phyloP scores from a whole-genome alignment of 2,888 invertebrate species.

The Bombylius major region DNA sequence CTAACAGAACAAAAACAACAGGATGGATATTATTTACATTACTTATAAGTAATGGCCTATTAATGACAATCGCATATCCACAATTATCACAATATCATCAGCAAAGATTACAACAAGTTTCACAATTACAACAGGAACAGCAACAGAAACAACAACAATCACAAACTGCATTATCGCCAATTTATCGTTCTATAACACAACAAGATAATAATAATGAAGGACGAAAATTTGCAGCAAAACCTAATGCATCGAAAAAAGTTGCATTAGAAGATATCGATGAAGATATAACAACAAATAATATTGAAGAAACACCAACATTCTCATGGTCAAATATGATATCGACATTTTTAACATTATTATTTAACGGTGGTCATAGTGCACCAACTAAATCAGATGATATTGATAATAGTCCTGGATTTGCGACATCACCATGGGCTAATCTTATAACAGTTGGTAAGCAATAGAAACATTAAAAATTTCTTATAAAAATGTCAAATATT shows the following conservation, averaged over 20 bases:
- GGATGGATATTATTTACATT: slow-evolving; percentile 61
- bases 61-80: slow-evolving; percentile 57
- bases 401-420: slow-evolving; percentile 50
- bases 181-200: slow-evolving; percentile 21
- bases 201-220: slow-evolving; percentile 31
- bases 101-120: slow-evolving; percentile 17
- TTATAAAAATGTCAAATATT: neutral
- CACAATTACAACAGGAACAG: slow-evolving; percentile 15
- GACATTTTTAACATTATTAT: slow-evolving; percentile 78
- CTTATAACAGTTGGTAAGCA: slow-evolving; percentile 57
- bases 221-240: slow-evolving; percentile 79
- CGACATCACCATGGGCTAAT: slow-evolving; percentile 79
- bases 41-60: slow-evolving; percentile 50
- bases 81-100: slow-evolving; percentile 8
- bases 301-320: slow-evolving; percentile 63
- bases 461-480: neutral
- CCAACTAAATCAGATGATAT: slow-evolving; percentile 71
- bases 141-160: slow-evolving; percentile 16
- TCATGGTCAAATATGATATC: slow-evolving; percentile 81
- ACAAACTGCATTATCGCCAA: slow-evolving; percentile 20
- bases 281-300: slow-evolving; percentile 68
- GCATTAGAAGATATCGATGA: slow-evolving; percentile 70
- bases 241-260: slow-evolving; percentile 80
- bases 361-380: slow-evolving; percentile 46
- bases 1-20: slow-evolving; percentile 48